Base-by-base conservation (phyloP, 2,888 invertebrate species). In the Aromia moschata region DNA sequence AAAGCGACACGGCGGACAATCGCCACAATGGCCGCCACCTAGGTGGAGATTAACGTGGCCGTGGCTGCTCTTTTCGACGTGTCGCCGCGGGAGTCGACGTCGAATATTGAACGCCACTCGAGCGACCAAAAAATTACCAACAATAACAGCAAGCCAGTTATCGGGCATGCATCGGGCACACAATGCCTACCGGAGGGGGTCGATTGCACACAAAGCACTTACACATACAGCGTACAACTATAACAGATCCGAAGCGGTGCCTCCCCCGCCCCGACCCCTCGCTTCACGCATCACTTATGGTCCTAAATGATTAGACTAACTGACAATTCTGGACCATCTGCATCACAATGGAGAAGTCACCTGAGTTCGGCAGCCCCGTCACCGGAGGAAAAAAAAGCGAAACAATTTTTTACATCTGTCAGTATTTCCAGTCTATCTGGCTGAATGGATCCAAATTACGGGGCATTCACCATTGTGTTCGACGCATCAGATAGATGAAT, bases 121-220 rank as follows among this genome's bases (percentile, higher is more conserved):
- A 69, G 70, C 71, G 68, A 70, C 74, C 73, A 73, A 74, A 75
- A 75, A 75, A 74, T 75, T 74, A 74, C 73, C 71, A 73, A 75
- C 75, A 75, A 75, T 72, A 74, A 74, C 72, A 73, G 70, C 74
- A 69, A 68, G 71, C 67, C 67, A 70, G 73, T 72, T 73, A 74
- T 74, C 74, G 70, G 71, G 61, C 65, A 67, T 68, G 70, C 74
- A 74, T 74, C 74, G 72, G 65, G 52, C 58, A 61, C 67, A 73
- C 71, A 75, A 74, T 71, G 68, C 53, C 41, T 58, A 55, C 62
- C 59, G 59, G 58, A 68, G 70, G 70, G 73, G 62, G 63, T 60
- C 56, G 63, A 58, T 64, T 59, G 56, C 52, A 62, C 58, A 68
- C 70, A 70, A 70, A 66, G 68, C 62, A 60, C 56, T 60, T 59